Conservation (phyloP, 2,113 vertebrate species). For the Columbina picui region DNA sequence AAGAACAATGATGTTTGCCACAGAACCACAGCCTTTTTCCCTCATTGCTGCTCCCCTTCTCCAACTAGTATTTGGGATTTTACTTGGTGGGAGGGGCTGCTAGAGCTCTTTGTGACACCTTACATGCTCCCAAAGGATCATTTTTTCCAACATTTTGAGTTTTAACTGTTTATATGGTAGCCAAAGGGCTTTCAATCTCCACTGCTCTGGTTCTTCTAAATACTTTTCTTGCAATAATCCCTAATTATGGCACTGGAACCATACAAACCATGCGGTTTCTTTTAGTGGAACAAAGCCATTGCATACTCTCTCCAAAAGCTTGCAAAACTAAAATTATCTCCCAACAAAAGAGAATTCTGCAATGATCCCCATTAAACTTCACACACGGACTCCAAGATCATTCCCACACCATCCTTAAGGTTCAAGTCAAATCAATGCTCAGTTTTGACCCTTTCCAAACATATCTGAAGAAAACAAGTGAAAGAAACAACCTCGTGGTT, state of each 20-base stretch:
- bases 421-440: neutral
- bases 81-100: neutral
- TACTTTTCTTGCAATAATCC: neutral
- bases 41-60: neutral
- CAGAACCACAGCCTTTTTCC: neutral
- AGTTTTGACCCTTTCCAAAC: neutral
- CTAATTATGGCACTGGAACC: neutral
- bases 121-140: neutral
- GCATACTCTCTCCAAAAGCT: neutral
- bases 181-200: neutral
- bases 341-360: neutral
- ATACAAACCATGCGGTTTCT: neutral
- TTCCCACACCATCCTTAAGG: neutral
- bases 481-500: neutral
- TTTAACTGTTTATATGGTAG: neutral
- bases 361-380: neutral
- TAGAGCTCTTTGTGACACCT: neutral
- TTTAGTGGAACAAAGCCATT: neutral
- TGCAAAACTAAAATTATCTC: neutral
- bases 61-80: neutral
- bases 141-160: neutral
- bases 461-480: neutral
- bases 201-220: neutral
- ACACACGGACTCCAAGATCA: neutral
- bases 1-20: neutral